Evolutionary conservation across 2,113 vertebrate genomes (phyloP).

Genomic region (Rostratula benghalensis): DNA sequence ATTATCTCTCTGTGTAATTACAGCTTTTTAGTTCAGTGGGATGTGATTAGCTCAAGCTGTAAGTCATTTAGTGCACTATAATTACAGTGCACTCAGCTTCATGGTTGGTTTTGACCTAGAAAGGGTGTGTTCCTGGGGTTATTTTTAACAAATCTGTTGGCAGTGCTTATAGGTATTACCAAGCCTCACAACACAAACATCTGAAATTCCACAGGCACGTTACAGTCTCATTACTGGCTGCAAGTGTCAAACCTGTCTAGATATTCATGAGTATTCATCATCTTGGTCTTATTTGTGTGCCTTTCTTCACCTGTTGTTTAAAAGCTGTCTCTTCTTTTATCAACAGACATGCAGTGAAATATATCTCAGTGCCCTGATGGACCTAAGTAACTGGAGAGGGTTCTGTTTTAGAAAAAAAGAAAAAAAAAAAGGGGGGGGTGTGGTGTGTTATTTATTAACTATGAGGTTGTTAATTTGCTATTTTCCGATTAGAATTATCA

Average conservation of each 20-base stretch:
- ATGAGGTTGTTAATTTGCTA: neutral
- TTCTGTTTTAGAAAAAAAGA: neutral
- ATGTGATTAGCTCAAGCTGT: slow-evolving; percentile 74
- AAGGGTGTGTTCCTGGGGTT: slow-evolving; percentile 24
- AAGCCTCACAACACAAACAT: slow-evolving; percentile 14
- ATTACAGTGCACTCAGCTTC: slow-evolving; percentile 65
- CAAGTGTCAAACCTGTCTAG: neutral
- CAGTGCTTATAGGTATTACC: neutral
- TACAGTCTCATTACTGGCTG: neutral
- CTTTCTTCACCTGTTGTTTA: neutral
- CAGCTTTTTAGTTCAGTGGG: slow-evolving; percentile 63
- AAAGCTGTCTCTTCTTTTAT: neutral
- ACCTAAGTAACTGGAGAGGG: neutral
- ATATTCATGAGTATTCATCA: neutral
- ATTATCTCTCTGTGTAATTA: slow-evolving; percentile 72
- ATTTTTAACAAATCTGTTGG: slow-evolving; percentile 54
- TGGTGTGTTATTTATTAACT: neutral
- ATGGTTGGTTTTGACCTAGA: slow-evolving; percentile 60
- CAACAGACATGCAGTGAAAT: neutral
- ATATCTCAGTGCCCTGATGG: neutral
- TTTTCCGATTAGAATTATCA: neutral
- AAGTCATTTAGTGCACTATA: slow-evolving; percentile 65
- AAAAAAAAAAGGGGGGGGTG: no score
- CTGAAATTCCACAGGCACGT: slow-evolving; percentile 10
- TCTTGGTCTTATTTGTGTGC: neutral